Conservation (phyloP, 2,797 vertebrate genomes). For the Sebastiscus tertius region DNA sequence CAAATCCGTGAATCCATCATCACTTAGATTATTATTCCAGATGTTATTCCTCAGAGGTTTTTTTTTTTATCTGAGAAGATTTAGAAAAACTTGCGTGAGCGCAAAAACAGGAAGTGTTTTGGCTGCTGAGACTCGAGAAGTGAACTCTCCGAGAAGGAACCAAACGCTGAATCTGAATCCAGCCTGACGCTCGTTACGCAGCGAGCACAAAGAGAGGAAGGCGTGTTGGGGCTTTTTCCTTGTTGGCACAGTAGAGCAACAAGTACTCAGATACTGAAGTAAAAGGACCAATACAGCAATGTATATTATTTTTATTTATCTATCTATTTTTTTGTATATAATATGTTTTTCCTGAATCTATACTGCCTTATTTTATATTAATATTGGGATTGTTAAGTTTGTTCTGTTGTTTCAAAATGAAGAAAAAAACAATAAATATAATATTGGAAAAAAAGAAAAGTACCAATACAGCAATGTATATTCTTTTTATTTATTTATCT, state of each 20-base stretch:
- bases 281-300: not conserved
- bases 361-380: too few relatives aligned
- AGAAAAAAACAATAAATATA: too few relatives aligned
- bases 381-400: too few relatives aligned
- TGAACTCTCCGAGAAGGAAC: slow-evolving; percentile 26
- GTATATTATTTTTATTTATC: too few relatives aligned
- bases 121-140: not conserved
- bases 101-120: not conserved
- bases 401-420: too few relatives aligned
- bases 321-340: too few relatives aligned
- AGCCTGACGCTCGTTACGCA: slow-evolving; percentile 62
- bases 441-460: too few relatives aligned
- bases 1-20: slow-evolving; percentile 63
- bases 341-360: too few relatives aligned
- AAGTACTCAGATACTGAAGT: not conserved
- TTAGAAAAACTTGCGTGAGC: not conserved
- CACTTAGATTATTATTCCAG: not conserved
- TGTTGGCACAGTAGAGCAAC: not conserved
- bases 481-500: too few relatives aligned
- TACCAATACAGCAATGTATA: too few relatives aligned
- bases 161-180: not conserved
- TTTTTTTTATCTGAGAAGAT: not conserved
- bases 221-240: not conserved
- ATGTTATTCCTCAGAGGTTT: not conserved
- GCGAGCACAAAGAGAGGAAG: not conserved